Evolutionary conservation across 2,888 invertebrate genomes (phyloP), one percentile per base, ranked within the genome.

Genomic region (Sicus ferrugineus): DNA sequence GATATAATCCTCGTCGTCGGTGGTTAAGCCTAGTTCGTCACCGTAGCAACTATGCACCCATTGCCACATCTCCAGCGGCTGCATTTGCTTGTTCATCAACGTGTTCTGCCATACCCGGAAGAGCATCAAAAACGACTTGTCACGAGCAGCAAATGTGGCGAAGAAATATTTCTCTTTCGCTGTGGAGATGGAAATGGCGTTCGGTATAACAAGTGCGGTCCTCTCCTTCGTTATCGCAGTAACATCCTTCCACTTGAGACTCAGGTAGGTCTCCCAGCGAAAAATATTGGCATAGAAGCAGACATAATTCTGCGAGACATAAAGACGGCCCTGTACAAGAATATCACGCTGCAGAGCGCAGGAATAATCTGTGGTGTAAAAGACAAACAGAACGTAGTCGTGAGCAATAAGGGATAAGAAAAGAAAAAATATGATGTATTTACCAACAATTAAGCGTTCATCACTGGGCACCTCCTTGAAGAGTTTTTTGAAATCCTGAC

Each of bases 281-380:
- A 98, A 96, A 82, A 98, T 97, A 86, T 96, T 98, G 26, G 98
- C 97, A 88, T 98, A 94, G 88, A 98, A 98, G 85, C 97, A 97
- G 72, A 98, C 89, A 88, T 94, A 96, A 86, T 94, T 94, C 87
- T 96, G 96, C 0, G 97, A 95, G 61, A 97, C 93, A 87, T 97
- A 98, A 79, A 98, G 89, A 30, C 98, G 90, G 19, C 98, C 98
- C 84, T 98, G 98, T 7, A 95, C 93, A 73, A 98, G 88, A 81
- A 98, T 97, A 84, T 98, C 98, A 81, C 94, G 93, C 85, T 98
- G 98, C 52, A 97, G 88, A 9, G 98, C 98, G 88, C 98, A 98
- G 19, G 97, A 96, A 87, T 98, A 98, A 88, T 98, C 98, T 97
- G 86, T 2, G 72, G 68, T 52, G 21, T 38, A 63, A 52, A 64